These are phyloP conservation scores for Drosophila villosipedis DNA, from an alignment of 2,888 invertebrate species.

Conservation along the genomic window DNA sequence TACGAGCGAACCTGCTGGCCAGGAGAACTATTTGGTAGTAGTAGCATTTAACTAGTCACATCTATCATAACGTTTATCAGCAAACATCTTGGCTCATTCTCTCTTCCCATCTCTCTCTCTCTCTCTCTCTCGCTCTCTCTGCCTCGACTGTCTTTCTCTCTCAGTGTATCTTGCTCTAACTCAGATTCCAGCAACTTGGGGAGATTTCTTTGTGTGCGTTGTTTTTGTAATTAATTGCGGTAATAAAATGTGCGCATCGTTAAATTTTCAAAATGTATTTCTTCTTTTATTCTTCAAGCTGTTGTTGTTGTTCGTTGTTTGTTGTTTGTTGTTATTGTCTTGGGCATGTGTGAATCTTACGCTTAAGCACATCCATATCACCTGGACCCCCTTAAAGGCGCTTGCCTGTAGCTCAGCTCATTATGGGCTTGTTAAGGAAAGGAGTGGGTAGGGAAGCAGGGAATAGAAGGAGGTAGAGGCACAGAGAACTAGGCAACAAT, in stretches of 20 bases:
- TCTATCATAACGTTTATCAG: conserved; percentile 78
- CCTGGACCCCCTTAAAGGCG: conserved; percentile 45
- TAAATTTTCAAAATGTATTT: conserved; percentile 81
- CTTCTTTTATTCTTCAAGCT: conserved; percentile 51
- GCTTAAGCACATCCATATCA: conserved; percentile 55
- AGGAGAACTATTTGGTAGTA: conserved; percentile 77
- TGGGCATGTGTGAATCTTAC: conserved; percentile 74
- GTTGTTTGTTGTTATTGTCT: conserved; percentile 17
- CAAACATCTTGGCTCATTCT: conserved; percentile 45
- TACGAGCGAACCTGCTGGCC: conserved; percentile 52
- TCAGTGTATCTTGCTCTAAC: conserved; percentile 15
- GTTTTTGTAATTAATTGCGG: conserved; percentile 83
- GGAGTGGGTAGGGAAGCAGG: not conserved
- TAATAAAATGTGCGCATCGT: conserved; percentile 84
- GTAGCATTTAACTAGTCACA: conserved; percentile 81
- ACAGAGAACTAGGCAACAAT: conserved; percentile 23
- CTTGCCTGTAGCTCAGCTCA: conserved; percentile 24
- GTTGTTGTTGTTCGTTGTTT: conserved; percentile 17
- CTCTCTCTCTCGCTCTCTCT: conserved; percentile 1
- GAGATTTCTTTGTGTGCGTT: conserved; percentile 69
- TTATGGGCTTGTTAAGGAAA: conserved; percentile 10
- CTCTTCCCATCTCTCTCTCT: conserved; percentile 5
- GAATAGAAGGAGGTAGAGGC: not conserved
- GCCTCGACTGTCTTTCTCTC: conserved; percentile 8
- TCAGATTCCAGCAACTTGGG: conserved; percentile 55